phyloP scores from a whole-genome alignment of 2,888 invertebrate genomes.

The Nomada goodeniana region DNA sequence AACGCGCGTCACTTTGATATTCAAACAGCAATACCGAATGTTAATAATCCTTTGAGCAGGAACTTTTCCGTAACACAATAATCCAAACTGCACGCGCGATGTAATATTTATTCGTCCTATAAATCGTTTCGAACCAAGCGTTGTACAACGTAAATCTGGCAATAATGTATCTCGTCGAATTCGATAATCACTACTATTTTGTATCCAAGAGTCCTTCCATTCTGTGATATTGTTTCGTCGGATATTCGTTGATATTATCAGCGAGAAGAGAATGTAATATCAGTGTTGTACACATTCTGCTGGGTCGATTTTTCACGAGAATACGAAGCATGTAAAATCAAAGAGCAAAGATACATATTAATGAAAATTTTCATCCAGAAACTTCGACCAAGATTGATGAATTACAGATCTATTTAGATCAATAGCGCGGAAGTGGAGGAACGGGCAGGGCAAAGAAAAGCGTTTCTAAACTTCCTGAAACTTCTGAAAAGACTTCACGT shows the following conservation, averaged over 20 bases:
- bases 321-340: neutral
- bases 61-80: neutral
- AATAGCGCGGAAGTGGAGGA: neutral
- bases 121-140: neutral
- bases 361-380: conserved; percentile 17
- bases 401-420: conserved; percentile 31
- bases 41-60: neutral
- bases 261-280: too few species aligned
- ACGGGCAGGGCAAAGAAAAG: neutral
- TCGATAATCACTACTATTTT: too few species aligned
- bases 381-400: neutral
- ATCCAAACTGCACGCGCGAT: neutral
- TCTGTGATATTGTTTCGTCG: too few species aligned
- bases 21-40: neutral
- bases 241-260: too few species aligned
- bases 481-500: neutral
- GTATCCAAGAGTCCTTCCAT: too few species aligned
- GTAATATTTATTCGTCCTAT: neutral
- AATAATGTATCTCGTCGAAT: too few species aligned
- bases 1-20: neutral
- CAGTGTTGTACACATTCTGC: too few species aligned
- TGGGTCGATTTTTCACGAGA: too few species aligned
- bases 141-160: neutral
- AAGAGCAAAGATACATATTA: neutral
- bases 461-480: neutral